Base-by-base conservation (phyloP, 2,888 invertebrate species). In the Thecophora atra region DNA sequence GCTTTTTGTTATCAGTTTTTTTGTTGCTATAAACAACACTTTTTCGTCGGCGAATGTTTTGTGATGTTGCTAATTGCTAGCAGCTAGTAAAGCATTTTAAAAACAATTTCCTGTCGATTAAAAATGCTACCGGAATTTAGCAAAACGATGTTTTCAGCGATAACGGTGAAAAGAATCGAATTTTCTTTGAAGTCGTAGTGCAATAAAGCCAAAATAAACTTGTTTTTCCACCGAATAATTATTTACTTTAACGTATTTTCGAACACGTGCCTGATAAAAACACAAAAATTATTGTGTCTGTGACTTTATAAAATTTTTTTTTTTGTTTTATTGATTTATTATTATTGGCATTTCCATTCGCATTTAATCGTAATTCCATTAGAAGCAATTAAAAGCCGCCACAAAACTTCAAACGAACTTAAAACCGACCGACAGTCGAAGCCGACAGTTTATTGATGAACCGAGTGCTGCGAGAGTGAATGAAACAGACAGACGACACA, bases 81-180 rank as follows among this genome's bases (percentile, higher is more conserved):
- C 42, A 47, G 28, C 37, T n/a, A 58, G 42, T 3, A 54, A 37
- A 21, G 42, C 56, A 54, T 19, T 54, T 21, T 21, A 54, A 68
- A 56, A 58, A 37, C 37, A 37, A 68, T 58, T 26, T 28, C 51
- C 17, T 51, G 26, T 24, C 21, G 11, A 30, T 42, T 6, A 58
- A 44, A 56, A 68, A 24, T 56, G 68, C 68, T 68, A 68, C 68
- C 68, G 68, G 68, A 54, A 67, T 67, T 67, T 37, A 67, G 67
- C 67, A 54, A 8, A 30, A 8, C 19, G 24, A 19, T 37, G 30
- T 54, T 67, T 60, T 63, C 42, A 51, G 52, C 30, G 47, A 51
- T 65, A 51, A 47, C 30, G 47, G 17, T 47, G 17, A 47, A 47
- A 11, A 47, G 47, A n/a, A 17, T 47, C 17, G 15, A 47, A 17